Base-by-base conservation (phyloP, 2,888 invertebrate genomes). In the Pycnomerus fuliginosus region DNA sequence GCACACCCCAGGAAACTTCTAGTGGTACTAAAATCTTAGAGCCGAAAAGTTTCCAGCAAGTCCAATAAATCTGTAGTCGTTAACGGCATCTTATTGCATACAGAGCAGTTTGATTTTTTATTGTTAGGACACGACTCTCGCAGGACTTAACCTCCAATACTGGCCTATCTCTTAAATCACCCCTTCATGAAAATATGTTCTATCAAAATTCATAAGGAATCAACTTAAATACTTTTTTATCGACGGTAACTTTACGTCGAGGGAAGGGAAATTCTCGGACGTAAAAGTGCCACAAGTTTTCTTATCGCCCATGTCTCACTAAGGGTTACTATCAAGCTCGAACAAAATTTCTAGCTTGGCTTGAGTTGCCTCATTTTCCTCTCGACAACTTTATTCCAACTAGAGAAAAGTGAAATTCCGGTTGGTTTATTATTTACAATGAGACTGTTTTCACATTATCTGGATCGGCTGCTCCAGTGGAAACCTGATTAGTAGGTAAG, bases 21-120 rank as follows among this genome's bases (percentile, higher is more conserved):
- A 54, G 40, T 35, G 46, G 47, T 48, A 53, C 56, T 55, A 55
- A 58, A 56, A 56, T 53, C 51, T 42, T 48, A 41, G 48, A 37
- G 37, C 39, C 48, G 41, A 50, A 58, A 46, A 56, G 51, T 56
- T 56, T 53, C 38, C 36, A 50, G 52, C 47, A 58, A 64, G 55
- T 61, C 58, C 62, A 57, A 65, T 65, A 65, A 65, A 65, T 65
- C 61, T 58, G 56, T 42, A 59, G 56, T 57, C 63, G 62, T 63
- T 65, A 64, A 61, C 59, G 58, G 52, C 53, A 52, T 56, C 56
- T 59, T 46, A 60, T 59, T 58, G 62, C 62, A 62, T 63, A 62
- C 63, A 56, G 58, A 64, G 52, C 60, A 62, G 60, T 56, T 54
- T 52, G 56, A 59, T 60, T 60, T 61, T 60, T 61, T 58, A 57